phyloP scores from a whole-genome alignment of 1,140 invertebrate genomes.

The Ruditapes philippinarum region DNA sequence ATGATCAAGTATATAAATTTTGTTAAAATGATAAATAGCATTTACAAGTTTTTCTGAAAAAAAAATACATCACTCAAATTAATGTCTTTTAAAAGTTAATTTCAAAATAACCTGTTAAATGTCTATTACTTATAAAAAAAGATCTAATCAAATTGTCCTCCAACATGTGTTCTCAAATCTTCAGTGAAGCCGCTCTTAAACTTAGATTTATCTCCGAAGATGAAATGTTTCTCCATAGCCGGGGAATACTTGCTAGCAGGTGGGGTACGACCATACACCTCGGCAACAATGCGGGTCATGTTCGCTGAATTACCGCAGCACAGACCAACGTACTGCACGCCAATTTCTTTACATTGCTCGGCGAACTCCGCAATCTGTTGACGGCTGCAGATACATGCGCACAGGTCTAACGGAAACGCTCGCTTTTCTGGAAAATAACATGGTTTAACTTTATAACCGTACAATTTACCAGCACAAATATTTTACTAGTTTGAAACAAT shows the following conservation, averaged over 20 bases:
- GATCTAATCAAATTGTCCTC: conserved; percentile 29
- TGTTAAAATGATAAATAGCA: too few relatives aligned
- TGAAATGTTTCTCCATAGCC: conserved; percentile 55
- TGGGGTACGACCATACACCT: conserved; percentile 77
- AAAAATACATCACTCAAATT: too few relatives aligned
- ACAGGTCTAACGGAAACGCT: conserved; percentile 34
- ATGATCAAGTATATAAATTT: too few relatives aligned
- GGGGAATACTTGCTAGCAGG: conserved; percentile 75
- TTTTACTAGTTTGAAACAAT: too few relatives aligned
- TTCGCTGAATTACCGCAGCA: conserved; percentile 82
- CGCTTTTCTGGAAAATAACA: conserved; percentile 11
- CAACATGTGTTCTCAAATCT: not conserved
- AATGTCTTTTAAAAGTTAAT: too few relatives aligned
- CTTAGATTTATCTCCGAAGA: not conserved
- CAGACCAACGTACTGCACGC: conserved; percentile 83
- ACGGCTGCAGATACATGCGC: conserved; percentile 69
- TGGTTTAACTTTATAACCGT: too few relatives aligned
- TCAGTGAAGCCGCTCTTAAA: conserved; percentile 19
- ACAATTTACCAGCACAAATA: too few relatives aligned
- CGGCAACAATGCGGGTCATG: conserved; percentile 78
- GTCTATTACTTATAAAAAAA: too few relatives aligned
- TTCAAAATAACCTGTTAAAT: too few relatives aligned
- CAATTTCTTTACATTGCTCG: conserved; percentile 75
- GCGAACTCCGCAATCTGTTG: conserved; percentile 79
- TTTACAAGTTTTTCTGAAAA: too few relatives aligned